These are phyloP conservation scores for Paralvinella palmiformis DNA, from an alignment of 1,140 invertebrate species.

Conservation along the genomic window DNA sequence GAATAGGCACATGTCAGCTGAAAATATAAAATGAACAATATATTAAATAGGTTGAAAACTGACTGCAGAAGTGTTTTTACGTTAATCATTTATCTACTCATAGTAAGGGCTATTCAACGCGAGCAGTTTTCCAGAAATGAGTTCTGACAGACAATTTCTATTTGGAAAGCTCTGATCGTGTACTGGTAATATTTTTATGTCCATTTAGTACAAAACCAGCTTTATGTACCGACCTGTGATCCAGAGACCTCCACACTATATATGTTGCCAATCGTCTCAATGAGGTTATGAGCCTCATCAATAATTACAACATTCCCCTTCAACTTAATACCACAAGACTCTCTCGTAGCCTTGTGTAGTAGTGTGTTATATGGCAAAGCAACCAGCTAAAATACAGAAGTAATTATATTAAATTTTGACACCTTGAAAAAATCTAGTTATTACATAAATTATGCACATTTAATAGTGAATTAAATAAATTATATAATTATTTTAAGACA, in stretches of 20 bases:
- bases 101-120: no score
- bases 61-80: no score
- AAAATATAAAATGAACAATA: slow-evolving; percentile 7
- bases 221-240: slow-evolving; percentile 51
- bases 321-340: slow-evolving; percentile 75
- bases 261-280: slow-evolving; percentile 83
- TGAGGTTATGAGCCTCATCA: slow-evolving; percentile 95
- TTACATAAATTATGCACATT: not conserved
- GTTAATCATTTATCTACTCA: no score
- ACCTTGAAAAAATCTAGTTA: no score
- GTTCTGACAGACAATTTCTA: no score
- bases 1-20: slow-evolving; percentile 59
- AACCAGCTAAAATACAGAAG: slow-evolving; percentile 45
- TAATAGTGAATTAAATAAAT: not conserved
- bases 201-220: not conserved
- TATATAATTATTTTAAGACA: not conserved
- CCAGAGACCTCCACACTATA: slow-evolving; percentile 69
- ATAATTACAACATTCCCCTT: slow-evolving; percentile 83
- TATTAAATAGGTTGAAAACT: no score
- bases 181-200: not conserved
- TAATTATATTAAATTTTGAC: no score
- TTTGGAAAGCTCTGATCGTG: no score
- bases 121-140: no score
- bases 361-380: slow-evolving; percentile 59
- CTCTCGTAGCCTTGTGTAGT: slow-evolving; percentile 77